A percentile compares a stretch with the other conserved stretches of the same genome.
Evolutionary conservation across 1,140 invertebrate species (phyloP).

Genomic region (Bombus polaris): DNA sequence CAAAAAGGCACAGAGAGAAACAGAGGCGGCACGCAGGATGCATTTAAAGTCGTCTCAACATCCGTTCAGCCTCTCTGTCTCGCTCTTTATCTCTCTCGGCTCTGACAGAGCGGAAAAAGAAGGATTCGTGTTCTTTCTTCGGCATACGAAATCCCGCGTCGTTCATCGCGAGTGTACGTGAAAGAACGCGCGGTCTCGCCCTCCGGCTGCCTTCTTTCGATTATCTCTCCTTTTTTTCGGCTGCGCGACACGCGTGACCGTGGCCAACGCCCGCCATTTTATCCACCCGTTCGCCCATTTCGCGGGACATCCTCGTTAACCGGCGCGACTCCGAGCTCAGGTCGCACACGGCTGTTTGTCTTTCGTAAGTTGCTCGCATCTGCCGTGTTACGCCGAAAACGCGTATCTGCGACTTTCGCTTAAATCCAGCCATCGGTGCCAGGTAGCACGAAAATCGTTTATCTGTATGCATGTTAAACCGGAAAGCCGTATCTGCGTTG

Average conservation of each 20-base stretch:
- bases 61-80: constrained; percentile 55
- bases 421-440: no score
- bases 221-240: constrained; percentile 29
- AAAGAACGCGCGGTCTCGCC: constrained; percentile 43
- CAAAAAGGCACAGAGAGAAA: constrained; percentile 28
- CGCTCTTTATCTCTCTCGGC: constrained; percentile 1
- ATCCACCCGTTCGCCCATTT: not conserved
- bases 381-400: no score
- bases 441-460: no score
- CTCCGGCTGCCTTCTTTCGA: constrained; percentile 1
- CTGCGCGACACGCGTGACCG: not conserved
- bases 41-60: constrained; percentile 64
- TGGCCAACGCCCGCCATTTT: constrained; percentile 11
- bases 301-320: not conserved
- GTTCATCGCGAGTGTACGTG: constrained; percentile 54
- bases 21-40: constrained; percentile 51
- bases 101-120: constrained; percentile 43
- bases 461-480: no score
- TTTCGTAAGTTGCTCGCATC: not conserved
- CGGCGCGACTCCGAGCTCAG: not conserved
- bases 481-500: no score
- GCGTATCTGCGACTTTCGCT: no score
- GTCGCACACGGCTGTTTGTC: no score
- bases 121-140: constrained; percentile 46
- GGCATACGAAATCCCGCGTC: constrained; percentile 64